Conservation (phyloP, 2,113 vertebrate genomes). For the Telmatochromis sp. region DNA sequence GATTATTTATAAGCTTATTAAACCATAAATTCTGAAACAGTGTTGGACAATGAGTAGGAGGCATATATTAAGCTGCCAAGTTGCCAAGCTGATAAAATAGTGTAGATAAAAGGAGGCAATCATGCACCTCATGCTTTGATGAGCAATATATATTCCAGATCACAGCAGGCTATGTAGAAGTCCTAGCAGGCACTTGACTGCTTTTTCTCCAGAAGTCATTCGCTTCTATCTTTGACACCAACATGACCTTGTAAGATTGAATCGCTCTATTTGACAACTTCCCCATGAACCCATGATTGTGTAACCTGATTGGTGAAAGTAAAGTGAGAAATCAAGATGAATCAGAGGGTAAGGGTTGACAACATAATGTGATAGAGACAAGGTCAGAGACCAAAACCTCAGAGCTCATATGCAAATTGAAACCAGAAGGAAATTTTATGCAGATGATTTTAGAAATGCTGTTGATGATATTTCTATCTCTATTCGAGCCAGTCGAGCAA, state of each 20-base stretch:
- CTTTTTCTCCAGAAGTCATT: neutral
- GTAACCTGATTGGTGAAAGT: slow-evolving; percentile 39
- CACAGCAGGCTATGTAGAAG: neutral
- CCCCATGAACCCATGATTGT: neutral
- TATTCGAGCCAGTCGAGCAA: neutral
- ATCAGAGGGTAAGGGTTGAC: neutral
- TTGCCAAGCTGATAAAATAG: slow-evolving; percentile 41
- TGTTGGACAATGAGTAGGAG: slow-evolving; percentile 40
- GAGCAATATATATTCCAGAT: slow-evolving; percentile 2
- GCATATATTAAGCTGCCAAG: slow-evolving; percentile 42
- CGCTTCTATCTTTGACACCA: neutral
- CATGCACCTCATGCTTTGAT: slow-evolving; percentile 25
- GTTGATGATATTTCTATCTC: neutral
- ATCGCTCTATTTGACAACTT: neutral
- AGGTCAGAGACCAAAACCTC: neutral
- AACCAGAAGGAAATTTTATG: neutral
- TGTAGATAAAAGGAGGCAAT: slow-evolving; percentile 39
- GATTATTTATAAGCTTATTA: slow-evolving; percentile 63
- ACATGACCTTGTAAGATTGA: slow-evolving; percentile 26
- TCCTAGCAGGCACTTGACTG: neutral
- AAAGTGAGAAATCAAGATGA: slow-evolving; percentile 12
- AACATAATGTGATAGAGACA: slow-evolving; percentile 12
- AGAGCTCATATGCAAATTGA: neutral
- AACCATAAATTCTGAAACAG: slow-evolving; percentile 50
- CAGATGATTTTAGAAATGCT: neutral